Evolutionary conservation across 1,140 invertebrate species (phyloP).

Genomic region (Hirudo medicinalis): DNA sequence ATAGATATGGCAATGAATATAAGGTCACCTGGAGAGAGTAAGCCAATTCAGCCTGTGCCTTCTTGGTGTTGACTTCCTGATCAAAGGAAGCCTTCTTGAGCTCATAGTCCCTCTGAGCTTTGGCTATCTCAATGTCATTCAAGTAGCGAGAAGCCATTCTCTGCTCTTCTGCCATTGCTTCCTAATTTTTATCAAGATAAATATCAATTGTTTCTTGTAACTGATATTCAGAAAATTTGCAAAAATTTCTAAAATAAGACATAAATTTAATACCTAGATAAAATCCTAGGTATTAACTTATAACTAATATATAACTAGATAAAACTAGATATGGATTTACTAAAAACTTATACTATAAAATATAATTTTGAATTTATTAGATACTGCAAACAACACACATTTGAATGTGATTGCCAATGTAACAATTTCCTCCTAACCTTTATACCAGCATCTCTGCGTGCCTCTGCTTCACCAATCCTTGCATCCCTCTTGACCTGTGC

Average conservation of each 20-base stretch:
- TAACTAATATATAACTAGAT: no score
- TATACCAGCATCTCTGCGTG: constrained; percentile 42
- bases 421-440: constrained; percentile 27
- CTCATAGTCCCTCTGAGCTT: constrained; percentile 88
- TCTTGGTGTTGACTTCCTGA: constrained; percentile 87
- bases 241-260: constrained; percentile 11
- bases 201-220: no score
- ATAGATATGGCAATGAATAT: background rate
- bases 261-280: constrained; percentile 5
- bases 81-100: constrained; percentile 92
- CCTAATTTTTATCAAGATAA: constrained; percentile 27
- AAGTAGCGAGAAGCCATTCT: constrained; percentile 64
- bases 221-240: background rate
- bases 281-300: no score
- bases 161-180: constrained; percentile 89
- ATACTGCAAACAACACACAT: background rate
- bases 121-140: constrained; percentile 91
- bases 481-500: constrained; percentile 93
- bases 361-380: no score
- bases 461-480: constrained; percentile 87
- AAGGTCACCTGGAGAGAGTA: constrained; percentile 55
- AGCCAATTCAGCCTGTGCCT: constrained; percentile 87
- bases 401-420: background rate
- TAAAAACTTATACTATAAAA: background rate
- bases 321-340: no score